These are phyloP conservation scores for Pectinophora gossypiella DNA, from an alignment of 1,140 invertebrate species.

Conservation along the genomic window DNA sequence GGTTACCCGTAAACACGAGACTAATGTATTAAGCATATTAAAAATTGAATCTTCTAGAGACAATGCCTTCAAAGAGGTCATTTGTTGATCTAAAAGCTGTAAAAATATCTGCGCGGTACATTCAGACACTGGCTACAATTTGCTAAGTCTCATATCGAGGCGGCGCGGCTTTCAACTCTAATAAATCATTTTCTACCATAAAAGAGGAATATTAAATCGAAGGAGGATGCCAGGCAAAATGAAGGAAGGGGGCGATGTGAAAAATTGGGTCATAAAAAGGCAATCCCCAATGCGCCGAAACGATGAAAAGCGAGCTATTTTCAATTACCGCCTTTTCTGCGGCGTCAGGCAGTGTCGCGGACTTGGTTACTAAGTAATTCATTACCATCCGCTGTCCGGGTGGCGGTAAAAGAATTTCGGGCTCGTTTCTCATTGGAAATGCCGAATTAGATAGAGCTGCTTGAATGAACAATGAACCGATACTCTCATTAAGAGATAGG, in stretches of 20 bases:
- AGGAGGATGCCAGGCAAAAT: conserved; percentile 34
- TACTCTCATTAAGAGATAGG: no score
- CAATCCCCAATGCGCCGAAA: conserved; percentile 37
- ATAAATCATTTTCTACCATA: conserved; percentile 48
- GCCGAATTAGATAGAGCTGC: neutral
- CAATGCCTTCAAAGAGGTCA: no score
- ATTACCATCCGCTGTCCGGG: neutral
- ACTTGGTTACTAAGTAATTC: neutral
- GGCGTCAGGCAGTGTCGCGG: neutral
- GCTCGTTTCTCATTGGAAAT: neutral
- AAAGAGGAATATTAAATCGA: conserved; percentile 56
- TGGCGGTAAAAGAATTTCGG: neutral
- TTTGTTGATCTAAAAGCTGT: no score
- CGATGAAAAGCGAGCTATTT: conserved; percentile 41
- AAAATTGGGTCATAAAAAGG: conserved; percentile 51
- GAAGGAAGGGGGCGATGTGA: conserved; percentile 35
- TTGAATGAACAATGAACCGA: neutral
- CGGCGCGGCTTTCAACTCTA: conserved; percentile 11
- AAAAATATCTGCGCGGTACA: neutral
- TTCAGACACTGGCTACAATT: conserved; percentile 11
- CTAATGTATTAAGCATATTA: no score
- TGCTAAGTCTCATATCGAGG: conserved; percentile 24
- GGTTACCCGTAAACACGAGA: no score
- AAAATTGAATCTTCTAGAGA: no score
- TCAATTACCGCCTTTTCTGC: conserved; percentile 36